These are phyloP conservation scores for Steinernema scapterisci DNA, from an alignment of 2,888 invertebrate genomes.

Conservation along the genomic window DNA sequence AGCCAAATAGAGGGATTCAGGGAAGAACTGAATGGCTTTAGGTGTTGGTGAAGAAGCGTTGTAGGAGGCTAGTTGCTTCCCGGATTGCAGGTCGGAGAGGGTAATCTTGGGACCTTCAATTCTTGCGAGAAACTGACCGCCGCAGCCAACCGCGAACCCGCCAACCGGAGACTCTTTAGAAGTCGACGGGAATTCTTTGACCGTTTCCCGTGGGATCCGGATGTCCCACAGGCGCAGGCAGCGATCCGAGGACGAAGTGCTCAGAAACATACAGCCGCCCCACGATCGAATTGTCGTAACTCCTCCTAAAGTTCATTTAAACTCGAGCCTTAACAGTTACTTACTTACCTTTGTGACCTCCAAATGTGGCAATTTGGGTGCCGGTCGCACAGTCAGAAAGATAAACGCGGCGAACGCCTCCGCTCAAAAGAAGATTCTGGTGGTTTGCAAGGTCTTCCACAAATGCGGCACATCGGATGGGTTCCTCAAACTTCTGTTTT, in stretches of 20 bases:
- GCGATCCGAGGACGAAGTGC: not conserved
- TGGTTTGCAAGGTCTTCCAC: not conserved
- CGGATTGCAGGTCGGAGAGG: not conserved
- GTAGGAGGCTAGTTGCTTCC: constrained; percentile 9
- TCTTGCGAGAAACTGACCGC: not conserved
- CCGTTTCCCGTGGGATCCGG: constrained; percentile 4
- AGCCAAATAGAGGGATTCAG: not conserved
- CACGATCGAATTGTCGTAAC: not conserved
- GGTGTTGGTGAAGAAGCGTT: not conserved
- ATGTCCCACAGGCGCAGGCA: constrained; percentile 6
- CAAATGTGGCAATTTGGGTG: not conserved
- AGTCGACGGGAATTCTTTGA: not conserved
- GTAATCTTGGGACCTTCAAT: not conserved
- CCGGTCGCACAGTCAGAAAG: constrained; percentile 20
- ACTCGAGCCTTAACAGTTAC: not conserved
- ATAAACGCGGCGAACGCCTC: constrained; percentile 4
- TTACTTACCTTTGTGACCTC: constrained; percentile 1
- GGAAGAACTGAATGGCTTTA: not conserved
- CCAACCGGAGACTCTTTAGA: not conserved
- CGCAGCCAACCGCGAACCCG: constrained; percentile 9
- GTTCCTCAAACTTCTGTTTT: not conserved
- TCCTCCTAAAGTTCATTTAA: not conserved
- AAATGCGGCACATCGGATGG: constrained; percentile 18
- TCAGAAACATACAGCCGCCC: constrained; percentile 16
- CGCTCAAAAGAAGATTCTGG: constrained; percentile 21